These are phyloP conservation scores for Lacerta bilineata DNA, from an alignment of 2,797 vertebrate genomes.

Conservation along the genomic window DNA sequence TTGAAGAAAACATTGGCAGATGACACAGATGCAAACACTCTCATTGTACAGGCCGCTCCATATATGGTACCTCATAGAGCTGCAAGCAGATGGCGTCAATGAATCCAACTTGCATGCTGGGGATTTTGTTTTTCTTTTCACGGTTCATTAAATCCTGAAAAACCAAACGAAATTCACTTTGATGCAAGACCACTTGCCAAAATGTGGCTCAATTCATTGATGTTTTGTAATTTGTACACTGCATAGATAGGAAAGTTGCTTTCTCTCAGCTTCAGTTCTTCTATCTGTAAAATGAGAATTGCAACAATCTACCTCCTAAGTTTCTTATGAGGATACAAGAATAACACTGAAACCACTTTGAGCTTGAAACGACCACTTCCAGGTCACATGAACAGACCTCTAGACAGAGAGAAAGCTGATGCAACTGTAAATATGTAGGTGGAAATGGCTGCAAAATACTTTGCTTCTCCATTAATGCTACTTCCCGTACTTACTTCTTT, in stretches of 20 bases:
- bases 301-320: neutral
- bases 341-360: neutral
- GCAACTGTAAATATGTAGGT: neutral
- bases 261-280: neutral
- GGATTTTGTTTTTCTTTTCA: slow-evolving; percentile 97
- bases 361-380: neutral
- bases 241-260: neutral
- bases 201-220: slow-evolving; percentile 8
- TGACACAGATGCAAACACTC: slow-evolving; percentile 20
- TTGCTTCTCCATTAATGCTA: neutral
- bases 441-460: neutral
- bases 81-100: slow-evolving; percentile 96
- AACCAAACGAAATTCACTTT: slow-evolving; percentile 44
- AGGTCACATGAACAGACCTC: neutral
- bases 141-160: slow-evolving; percentile 97
- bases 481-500: neutral
- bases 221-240: neutral
- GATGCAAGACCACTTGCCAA: slow-evolving; percentile 32
- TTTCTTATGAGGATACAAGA: neutral
- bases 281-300: neutral
- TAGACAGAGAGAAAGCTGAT: neutral
- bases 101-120: slow-evolving; percentile 99
- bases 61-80: slow-evolving; percentile 91
- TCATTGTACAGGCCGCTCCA: slow-evolving; percentile 13
- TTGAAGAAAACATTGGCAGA: slow-evolving; percentile 17